Base-by-base conservation (phyloP, 1,140 invertebrate species). In the Laupala kohalensis region DNA sequence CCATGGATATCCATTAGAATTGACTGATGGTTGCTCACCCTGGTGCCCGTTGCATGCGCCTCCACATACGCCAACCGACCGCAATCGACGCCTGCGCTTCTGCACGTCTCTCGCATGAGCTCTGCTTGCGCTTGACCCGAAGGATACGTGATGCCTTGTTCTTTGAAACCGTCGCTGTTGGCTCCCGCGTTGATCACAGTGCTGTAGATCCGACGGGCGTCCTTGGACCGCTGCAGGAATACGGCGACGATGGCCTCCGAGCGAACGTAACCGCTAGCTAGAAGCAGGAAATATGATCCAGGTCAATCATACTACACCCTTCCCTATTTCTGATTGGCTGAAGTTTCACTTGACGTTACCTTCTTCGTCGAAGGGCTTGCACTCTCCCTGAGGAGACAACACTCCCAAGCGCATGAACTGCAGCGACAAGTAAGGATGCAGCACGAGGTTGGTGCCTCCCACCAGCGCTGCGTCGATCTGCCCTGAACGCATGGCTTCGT, bases 11-110 rank as follows among this genome's bases (percentile, higher is more conserved):
- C 5, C 4, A 68, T 68, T 30, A 25, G n/a, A 15, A 66, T 25
- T 24, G 84, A 90, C n/a, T n/a, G n/a, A n/a, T n/a, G n/a, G n/a
- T n/a, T n/a, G 76, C 28, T 71, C 69, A 85, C 88, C 82, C 96
- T 90, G 0, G 97, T 98, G 37, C 96, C 97, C 5, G 97, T 98
- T 25, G 96, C 96, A 80, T 99, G 97, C n/a, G 95, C 94, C 80
- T 99, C 97, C 12, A 98, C 88, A 79, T 97, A 99, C 0, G 80
- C 82, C 0, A 98, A 89, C 30, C 91, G 87, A 28, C 82, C 78
- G 6, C 95, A 95, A 76, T 91, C 87, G 19, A 98, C 78, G 0
- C 88, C 86, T n/a, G 86, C 87, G 79, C 97, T 93, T n/a, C 87
- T 80, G 78, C 98, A 98, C 75, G 96, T 92, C 76, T 96, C 91